Base-by-base conservation (phyloP, 2,888 invertebrate genomes). In the Kuschelorhynchus macadamiae region DNA sequence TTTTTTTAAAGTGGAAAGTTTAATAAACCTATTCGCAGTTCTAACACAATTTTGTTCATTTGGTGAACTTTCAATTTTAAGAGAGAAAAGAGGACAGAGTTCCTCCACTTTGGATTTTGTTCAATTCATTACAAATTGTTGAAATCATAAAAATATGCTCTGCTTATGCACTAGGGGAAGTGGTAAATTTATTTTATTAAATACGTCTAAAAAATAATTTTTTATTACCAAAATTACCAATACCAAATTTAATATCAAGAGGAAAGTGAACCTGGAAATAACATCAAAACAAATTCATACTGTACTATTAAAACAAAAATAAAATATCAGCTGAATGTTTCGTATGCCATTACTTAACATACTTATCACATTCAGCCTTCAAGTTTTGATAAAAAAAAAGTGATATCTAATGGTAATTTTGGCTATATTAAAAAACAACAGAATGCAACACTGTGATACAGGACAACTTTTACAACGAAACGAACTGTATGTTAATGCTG, bases 101-200 rank as follows among this genome's bases (percentile, higher is more conserved):
- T 64, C 71, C 72, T 71, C 72, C 71, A 69, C 76, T 77, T 76
- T 75, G 74, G 36, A 7, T 36, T 75, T 76, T 72, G 74, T 77
- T 77, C 76, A 78, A 76, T 76, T 73, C 64, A 76, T 77, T 52
- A 36, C 9, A 12, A 36, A 36, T 12, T 41, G 76, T 76, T 69
- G 79, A 79, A 79, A 79, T 76, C 78, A 64, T 79, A 81, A 81
- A 80, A 81, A 79, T 79, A 74, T 82, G 82, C 82, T 83, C 83
- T 83, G 82, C 78, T 81, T 81, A 82, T 81, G 77, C 79, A 72
- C 79, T 79, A 79, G 80, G 81, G 81, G 72, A 63, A 70, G 60
- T 57, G 61, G 52, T 55, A 67, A 59, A 33, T 20, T 21, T 14
- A 25, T 50, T 39, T 30, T 21, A 33, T 50, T 56, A 41, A 64